These are phyloP conservation scores for Argynnis bischoffii DNA, from an alignment of 2,888 invertebrate species.

Conservation along the genomic window DNA sequence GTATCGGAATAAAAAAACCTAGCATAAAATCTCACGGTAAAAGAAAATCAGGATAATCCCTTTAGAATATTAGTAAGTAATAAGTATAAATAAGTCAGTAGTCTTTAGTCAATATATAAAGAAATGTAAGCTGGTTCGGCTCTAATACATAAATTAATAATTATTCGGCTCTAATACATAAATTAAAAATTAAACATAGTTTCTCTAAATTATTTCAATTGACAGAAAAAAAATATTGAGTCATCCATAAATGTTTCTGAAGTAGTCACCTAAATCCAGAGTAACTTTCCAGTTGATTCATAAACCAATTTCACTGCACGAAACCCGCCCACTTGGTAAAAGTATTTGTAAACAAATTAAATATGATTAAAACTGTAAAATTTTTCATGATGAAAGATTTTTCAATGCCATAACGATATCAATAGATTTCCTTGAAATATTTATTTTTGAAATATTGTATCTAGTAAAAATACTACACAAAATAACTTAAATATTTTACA, in stretches of 20 bases:
- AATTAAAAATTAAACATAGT: too few relatives aligned
- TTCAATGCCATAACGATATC: not conserved
- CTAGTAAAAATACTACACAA: too few relatives aligned
- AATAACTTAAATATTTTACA: too few relatives aligned
- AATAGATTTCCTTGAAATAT: too few relatives aligned
- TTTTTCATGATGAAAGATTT: not conserved
- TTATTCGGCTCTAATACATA: not conserved
- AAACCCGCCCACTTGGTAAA: constrained; percentile 42
- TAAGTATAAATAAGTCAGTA: too few relatives aligned
- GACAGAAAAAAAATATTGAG: constrained; percentile 5
- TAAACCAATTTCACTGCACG: constrained; percentile 40
- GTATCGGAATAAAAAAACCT: too few relatives aligned
- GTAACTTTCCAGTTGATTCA: constrained; percentile 34
- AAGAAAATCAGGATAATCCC: too few relatives aligned
- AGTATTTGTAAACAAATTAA: not conserved
- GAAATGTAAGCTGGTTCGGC: too few relatives aligned
- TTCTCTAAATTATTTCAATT: not conserved
- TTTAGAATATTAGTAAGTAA: too few relatives aligned
- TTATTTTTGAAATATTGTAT: too few relatives aligned
- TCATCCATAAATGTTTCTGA: constrained; percentile 7
- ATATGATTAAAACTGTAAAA: not conserved
- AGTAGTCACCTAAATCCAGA: constrained; percentile 17
- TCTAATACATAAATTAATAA: not conserved
- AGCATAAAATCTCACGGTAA: too few relatives aligned
- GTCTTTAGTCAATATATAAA: too few relatives aligned